Conservation (phyloP, 2,888 invertebrate species). For the Torymus tubicola region DNA sequence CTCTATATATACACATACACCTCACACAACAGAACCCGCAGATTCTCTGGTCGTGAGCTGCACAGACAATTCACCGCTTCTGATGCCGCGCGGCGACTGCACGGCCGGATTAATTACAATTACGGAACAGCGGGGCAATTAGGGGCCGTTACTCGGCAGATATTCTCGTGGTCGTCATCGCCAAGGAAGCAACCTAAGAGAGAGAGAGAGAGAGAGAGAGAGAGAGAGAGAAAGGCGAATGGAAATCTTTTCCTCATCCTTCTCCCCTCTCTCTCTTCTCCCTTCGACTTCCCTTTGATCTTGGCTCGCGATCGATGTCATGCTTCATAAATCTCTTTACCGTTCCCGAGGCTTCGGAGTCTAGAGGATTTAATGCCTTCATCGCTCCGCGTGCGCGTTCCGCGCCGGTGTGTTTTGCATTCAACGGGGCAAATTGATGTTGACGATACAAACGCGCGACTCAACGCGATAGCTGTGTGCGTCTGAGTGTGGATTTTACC, state of each 20-base stretch:
- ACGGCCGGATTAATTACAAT: slow-evolving; percentile 62
- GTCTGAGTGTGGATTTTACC: background rate
- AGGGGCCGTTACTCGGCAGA: slow-evolving; percentile 60
- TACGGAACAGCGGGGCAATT: slow-evolving; percentile 59
- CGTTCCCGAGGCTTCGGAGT: slow-evolving; percentile 3
- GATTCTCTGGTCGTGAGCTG: too few relatives aligned
- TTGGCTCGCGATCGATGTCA: slow-evolving; percentile 59
- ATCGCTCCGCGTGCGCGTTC: background rate
- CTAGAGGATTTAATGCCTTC: slow-evolving; percentile 13
- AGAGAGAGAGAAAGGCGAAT: slow-evolving; percentile 62
- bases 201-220: slow-evolving; percentile 68
- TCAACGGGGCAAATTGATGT: slow-evolving; percentile 1
- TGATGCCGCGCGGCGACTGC: background rate
- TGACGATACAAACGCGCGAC: background rate
- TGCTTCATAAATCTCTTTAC: slow-evolving; percentile 56
- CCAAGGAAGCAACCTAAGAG: slow-evolving; percentile 44
- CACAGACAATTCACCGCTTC: too few relatives aligned
- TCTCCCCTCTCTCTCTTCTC: slow-evolving; percentile 19
- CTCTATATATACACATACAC: too few relatives aligned
- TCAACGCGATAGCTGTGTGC: background rate
- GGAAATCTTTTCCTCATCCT: slow-evolving; percentile 17
- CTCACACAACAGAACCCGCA: too few relatives aligned
- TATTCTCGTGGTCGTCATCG: slow-evolving; percentile 58
- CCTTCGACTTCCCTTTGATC: slow-evolving; percentile 37
- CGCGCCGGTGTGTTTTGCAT: background rate